Evolutionary conservation across 2,113 vertebrate genomes (phyloP), one percentile per base, ranked within the genome.

Genomic region (Vicugna pacos): DNA sequence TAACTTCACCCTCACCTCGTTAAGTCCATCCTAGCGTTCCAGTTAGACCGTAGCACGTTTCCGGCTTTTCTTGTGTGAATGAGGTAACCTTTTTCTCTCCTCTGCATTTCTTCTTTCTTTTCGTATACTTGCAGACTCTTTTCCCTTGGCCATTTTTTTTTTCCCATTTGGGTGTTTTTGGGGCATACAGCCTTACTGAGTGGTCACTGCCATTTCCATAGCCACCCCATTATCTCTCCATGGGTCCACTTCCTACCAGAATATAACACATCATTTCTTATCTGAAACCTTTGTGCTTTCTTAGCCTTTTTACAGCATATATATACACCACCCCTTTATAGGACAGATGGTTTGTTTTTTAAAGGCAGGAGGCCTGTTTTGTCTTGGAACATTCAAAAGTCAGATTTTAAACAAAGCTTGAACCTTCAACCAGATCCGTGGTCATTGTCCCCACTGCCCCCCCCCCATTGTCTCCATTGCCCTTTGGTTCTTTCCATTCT

Each of bases 151-250:
- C 3, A 0, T n/a, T 69, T 52, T 42, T 38, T 38, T 56, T 56
- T 30, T 8, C 30, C n/a, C 28, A 79, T 12, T 46, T 17, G 15
- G 8, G 1, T 84, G 28, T 62, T 42, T 80, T 28, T 26, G 5
- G 14, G 67, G 22, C 54, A 76, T 3, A 16, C 19, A 81, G 48
- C 65, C 50, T 26, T 60, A 8, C 56, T 8, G 5, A 16, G 2
- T 77, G 48, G 12, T 48, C n/a, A 9, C 7, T 84, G 48, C 8
- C n/a, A 12, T 60, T 90, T 62, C 15, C 2, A 0, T n/a, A 10
- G 2, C 30, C 46, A 16, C 32, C 14, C 52, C 38, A 6, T 54
- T 8, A 4, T 35, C 14, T 87, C 60, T 77, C 13, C 0, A 0
- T n/a, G 28, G 42, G 38, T 22, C n/a, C 10, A 5, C 20, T 16